These are phyloP conservation scores for Dufourea novaeangliae DNA, from an alignment of 1,140 invertebrate species.

Conservation along the genomic window DNA sequence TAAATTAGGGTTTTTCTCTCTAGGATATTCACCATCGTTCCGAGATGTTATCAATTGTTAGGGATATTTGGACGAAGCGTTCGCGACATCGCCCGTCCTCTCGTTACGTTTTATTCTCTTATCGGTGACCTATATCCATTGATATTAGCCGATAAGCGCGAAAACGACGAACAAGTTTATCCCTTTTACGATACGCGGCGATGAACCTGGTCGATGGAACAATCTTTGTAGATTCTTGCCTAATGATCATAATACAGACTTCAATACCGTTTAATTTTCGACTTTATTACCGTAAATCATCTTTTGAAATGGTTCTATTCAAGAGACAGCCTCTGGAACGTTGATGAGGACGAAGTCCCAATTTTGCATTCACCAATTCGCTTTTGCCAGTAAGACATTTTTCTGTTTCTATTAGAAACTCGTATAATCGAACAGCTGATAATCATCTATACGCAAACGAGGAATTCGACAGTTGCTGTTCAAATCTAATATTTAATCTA, in stretches of 20 bases:
- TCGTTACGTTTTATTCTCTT: conserved; percentile 38
- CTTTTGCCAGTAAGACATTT: no score
- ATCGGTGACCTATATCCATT: conserved; percentile 28
- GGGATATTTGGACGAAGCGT: background rate
- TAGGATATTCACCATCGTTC: background rate
- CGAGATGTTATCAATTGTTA: background rate
- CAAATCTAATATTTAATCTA: background rate
- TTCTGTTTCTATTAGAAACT: no score
- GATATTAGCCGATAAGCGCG: conserved; percentile 38
- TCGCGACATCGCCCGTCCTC: background rate
- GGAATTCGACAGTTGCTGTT: background rate
- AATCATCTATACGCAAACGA: background rate
- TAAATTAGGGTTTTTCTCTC: background rate
- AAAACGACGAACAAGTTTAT: conserved; percentile 33
- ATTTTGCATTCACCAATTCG: background rate
- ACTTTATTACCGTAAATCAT: conserved; percentile 55
- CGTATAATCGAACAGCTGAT: background rate
- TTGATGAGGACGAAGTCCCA: background rate
- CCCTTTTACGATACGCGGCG: conserved; percentile 44
- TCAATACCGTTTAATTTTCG: no score
- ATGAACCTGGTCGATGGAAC: background rate
- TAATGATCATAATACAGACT: conserved; percentile 32
- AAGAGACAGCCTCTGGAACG: conserved; percentile 1
- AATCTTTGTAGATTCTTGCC: conserved; percentile 35
- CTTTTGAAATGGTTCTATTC: conserved; percentile 12